Base-by-base conservation (phyloP, 1,140 invertebrate genomes). In the Atopsyche davidsoni region DNA sequence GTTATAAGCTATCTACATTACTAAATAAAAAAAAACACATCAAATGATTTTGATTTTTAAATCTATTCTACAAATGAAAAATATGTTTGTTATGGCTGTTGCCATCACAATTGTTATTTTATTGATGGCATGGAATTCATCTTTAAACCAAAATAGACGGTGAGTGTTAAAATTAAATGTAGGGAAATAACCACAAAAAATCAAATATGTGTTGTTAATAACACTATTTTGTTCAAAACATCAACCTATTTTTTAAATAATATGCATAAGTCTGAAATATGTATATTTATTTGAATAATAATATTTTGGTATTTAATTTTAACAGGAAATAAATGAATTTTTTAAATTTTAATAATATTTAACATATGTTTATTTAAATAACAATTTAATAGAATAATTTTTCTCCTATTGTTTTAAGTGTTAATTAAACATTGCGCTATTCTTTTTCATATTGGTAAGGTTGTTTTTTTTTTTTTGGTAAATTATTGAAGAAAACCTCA, bases 71-170 rank as follows among this genome's bases (percentile, higher is more conserved):
- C 47, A 45, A 28, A 46, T 55, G 48, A 50, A 55, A 36, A 55
- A 55, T 21, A 23, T 55, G 16, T 55, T 55, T 46, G 45, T 50
- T 32, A 55, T 55, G 53, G 53, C 48, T 7, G 18, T 55, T 10
- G 47, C 42, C 10, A 16, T 51, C 13, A 51, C 35, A n/a, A 31
- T 55, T 18, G 23, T 55, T 6, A 40, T 55, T 13, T 16, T 46
- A 39, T 32, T 55, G 22, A 31, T 55, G 7, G 42, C 51, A 2
- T 55, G 53, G 53, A 55, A 55, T 28, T 55, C 53, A 6, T 51
- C 53, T 14, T 21, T 55, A 14, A 46, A 50, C 43, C 39, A 55
- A 14, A 31, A 36, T 4, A 14, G 23, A 21, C 50, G 48, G 53
- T 55, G 51, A 39, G 36, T 25, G n/a, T 2, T 23, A 28, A 16